Percentiles rank a stretch among this genome's conserved stretches.
These are phyloP conservation scores for Dermatemys mawii DNA, from an alignment of 2,113 vertebrate genomes.

Conservation along the genomic window DNA sequence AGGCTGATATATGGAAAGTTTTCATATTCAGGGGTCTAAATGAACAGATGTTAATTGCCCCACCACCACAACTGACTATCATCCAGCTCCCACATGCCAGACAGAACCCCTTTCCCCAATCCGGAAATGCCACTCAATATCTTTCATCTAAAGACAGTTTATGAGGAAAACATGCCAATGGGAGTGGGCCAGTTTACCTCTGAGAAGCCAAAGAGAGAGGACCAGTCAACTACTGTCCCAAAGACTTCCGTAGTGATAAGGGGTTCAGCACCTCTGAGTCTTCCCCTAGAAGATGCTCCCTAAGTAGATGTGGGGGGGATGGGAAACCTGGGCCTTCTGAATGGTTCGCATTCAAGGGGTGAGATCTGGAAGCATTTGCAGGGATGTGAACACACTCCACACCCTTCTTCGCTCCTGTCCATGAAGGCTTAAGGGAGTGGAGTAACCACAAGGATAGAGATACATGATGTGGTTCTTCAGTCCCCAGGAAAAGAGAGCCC, in stretches of 20 bases:
- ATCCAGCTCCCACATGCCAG: not conserved
- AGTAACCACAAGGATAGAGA: not conserved
- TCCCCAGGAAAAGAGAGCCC: not conserved
- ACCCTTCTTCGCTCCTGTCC: not conserved
- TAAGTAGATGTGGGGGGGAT: not conserved
- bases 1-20: not conserved
- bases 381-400: not conserved
- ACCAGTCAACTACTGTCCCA: not conserved
- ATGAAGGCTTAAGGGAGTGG: not conserved
- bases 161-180: not conserved
- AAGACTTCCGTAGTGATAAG: fast-evolving
- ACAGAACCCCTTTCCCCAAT: not conserved
- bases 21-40: not conserved
- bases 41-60: not conserved
- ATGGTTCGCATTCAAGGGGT: not conserved
- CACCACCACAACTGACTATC: not conserved
- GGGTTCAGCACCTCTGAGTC: not conserved
- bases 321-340: not conserved
- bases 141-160: not conserved
- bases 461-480: not conserved
- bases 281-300: not conserved
- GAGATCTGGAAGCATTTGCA: not conserved
- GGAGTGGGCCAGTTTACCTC: not conserved
- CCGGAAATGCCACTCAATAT: not conserved
- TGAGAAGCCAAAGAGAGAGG: not conserved